Evolutionary conservation across 2,888 invertebrate species (phyloP).

Genomic region (Leptopterna dolabrata): DNA sequence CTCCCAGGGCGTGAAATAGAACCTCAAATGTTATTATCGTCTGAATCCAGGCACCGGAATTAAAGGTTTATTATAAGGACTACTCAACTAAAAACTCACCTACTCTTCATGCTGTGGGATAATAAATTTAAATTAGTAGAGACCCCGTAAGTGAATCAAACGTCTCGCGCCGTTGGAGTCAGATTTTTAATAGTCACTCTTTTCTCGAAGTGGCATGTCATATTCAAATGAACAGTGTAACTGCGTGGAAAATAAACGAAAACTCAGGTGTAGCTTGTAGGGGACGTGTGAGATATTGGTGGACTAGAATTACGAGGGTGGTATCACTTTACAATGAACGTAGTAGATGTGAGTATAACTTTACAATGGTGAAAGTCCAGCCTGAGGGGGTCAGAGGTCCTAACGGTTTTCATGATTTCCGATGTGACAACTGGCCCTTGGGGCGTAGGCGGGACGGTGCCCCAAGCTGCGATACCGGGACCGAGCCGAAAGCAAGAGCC

Average conservation of each 20-base stretch:
- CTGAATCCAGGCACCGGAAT: neutral
- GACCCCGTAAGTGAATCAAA: neutral
- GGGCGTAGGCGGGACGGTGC: neutral
- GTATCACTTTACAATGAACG: neutral
- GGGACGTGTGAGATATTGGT: neutral
- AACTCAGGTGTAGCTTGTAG: neutral
- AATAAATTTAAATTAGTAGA: slow-evolving; percentile 6
- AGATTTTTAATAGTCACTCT: neutral
- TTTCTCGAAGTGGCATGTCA: neutral
- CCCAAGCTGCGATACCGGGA: neutral
- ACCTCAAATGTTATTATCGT: neutral
- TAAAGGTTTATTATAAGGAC: neutral
- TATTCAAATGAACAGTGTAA: neutral
- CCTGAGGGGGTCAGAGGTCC: slow-evolving; percentile 28
- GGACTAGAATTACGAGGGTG: neutral
- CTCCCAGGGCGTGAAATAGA: neutral
- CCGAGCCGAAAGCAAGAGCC: neutral
- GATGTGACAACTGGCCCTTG: slow-evolving; percentile 37
- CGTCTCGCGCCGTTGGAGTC: neutral
- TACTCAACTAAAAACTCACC: neutral
- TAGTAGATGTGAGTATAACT: neutral
- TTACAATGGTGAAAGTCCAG: slow-evolving; percentile 24
- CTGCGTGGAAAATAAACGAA: neutral
- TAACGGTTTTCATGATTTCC: slow-evolving; percentile 37
- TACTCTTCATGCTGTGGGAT: neutral